These are phyloP conservation scores for Hermodice carunculata DNA, from an alignment of 2,888 invertebrate genomes.

Conservation along the genomic window DNA sequence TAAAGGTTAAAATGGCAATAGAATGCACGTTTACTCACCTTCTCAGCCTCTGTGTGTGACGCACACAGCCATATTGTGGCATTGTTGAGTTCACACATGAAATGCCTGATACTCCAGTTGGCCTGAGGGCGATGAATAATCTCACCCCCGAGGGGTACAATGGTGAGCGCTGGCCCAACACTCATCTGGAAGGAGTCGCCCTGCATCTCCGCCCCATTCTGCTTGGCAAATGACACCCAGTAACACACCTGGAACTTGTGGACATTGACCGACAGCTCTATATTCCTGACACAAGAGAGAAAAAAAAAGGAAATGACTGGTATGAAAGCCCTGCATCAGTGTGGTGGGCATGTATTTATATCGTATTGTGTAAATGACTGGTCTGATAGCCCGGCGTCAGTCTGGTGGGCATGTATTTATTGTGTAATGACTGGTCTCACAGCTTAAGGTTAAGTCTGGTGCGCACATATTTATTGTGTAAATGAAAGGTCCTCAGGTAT, in stretches of 20 bases:
- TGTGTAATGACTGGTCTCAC: no score
- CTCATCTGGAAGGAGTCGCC: constrained; percentile 59
- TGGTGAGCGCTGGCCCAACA: constrained; percentile 38
- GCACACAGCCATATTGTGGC: constrained; percentile 72
- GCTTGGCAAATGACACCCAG: constrained; percentile 98
- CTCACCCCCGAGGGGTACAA: constrained; percentile 84
- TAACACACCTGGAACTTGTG: constrained; percentile 86
- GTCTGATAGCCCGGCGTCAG: no score
- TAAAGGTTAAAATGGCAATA: not conserved
- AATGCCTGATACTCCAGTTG: constrained; percentile 86
- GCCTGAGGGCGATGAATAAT: constrained; percentile 87
- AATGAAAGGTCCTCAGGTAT: no score
- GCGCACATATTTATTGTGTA: no score
- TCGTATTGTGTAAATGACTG: no score
- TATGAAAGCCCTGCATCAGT: no score
- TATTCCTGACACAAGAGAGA: constrained; percentile 77
- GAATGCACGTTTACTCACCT: not conserved
- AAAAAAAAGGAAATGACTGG: no score
- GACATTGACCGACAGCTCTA: constrained; percentile 87
- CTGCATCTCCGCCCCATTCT: constrained; percentile 77
- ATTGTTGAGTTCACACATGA: constrained; percentile 74
- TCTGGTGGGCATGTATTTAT: no score
- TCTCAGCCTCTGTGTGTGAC: constrained; percentile 4
- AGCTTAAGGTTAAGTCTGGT: no score
- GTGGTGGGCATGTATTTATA: no score